Conservation (phyloP, 2,888 invertebrate genomes). For the Rhagium mordax region DNA sequence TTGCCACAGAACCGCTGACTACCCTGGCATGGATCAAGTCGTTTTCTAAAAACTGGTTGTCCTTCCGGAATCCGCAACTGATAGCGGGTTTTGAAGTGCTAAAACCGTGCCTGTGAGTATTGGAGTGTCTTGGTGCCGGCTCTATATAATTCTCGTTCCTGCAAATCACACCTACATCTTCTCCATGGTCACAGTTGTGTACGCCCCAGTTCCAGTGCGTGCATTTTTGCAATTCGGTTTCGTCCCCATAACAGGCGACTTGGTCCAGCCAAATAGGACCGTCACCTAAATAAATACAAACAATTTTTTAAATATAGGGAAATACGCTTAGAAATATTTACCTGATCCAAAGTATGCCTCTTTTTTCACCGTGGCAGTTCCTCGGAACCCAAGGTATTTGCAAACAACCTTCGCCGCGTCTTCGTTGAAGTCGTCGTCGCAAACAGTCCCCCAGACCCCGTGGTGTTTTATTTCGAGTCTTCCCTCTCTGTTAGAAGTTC, state of each 20-base stretch:
- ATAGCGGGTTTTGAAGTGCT: conserved; percentile 38
- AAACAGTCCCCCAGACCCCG: conserved; percentile 84
- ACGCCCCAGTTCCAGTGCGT: conserved; percentile 79
- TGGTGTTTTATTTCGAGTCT: conserved; percentile 80
- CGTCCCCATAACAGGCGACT: conserved; percentile 79
- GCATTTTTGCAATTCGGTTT: conserved; percentile 77
- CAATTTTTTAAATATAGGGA: too few species aligned
- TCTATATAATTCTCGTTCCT: conserved; percentile 64
- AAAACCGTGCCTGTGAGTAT: conserved; percentile 18
- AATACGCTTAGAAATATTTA: too few species aligned
- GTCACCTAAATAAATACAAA: conserved; percentile 64
- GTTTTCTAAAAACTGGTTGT: conserved; percentile 67
- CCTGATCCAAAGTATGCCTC: conserved; percentile 74
- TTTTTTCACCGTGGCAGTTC: conserved; percentile 71
- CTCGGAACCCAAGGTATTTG: conserved; percentile 73
- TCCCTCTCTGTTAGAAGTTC: conserved; percentile 74
- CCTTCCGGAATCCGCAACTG: conserved; percentile 72
- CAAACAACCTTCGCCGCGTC: conserved; percentile 79
- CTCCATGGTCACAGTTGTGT: conserved; percentile 81
- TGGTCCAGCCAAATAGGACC: conserved; percentile 84
- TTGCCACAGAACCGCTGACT: conserved; percentile 76
- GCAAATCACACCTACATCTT: conserved; percentile 76
- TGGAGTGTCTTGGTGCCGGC: conserved; percentile 50
- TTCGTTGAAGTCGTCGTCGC: conserved; percentile 83
- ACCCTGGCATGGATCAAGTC: conserved; percentile 74